These are phyloP conservation scores for Elmis aenea DNA, from an alignment of 2,888 invertebrate genomes.

Conservation along the genomic window DNA sequence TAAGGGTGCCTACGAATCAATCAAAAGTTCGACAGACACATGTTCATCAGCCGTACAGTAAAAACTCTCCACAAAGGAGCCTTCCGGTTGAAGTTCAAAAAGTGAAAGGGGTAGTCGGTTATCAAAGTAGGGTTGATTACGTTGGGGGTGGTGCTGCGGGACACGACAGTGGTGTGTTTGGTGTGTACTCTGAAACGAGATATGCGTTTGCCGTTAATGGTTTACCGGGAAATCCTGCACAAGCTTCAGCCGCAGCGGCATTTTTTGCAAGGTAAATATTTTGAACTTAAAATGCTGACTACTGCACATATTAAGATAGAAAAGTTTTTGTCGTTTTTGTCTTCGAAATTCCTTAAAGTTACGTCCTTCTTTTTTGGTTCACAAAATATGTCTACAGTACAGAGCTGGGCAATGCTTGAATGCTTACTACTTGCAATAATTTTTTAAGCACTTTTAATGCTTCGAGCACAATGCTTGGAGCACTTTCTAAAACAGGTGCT, in stretches of 20 bases:
- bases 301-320: too few relatives aligned
- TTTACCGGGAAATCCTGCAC: conserved; percentile 49
- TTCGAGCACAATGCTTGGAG: too few relatives aligned
- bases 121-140: conserved; percentile 27
- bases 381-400: too few relatives aligned
- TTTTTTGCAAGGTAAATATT: conserved; percentile 55
- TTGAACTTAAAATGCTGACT: too few relatives aligned
- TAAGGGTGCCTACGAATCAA: conserved; percentile 17
- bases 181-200: conserved; percentile 49
- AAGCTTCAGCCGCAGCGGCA: conserved; percentile 55
- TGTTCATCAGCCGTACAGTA: conserved; percentile 20
- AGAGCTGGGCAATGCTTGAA: too few relatives aligned
- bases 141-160: conserved; percentile 25
- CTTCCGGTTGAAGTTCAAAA: conserved; percentile 18
- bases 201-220: conserved; percentile 53
- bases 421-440: too few relatives aligned
- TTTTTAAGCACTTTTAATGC: too few relatives aligned
- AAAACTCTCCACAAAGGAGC: conserved; percentile 17
- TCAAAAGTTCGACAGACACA: conserved; percentile 20
- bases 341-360: too few relatives aligned
- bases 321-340: too few relatives aligned
- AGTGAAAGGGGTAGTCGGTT: conserved; percentile 24
- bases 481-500: too few relatives aligned
- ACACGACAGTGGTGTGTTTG: conserved; percentile 36
- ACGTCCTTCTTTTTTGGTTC: too few relatives aligned